phyloP scores from a whole-genome alignment of 2,888 invertebrate species.

The Cylindroiulus punctatus region DNA sequence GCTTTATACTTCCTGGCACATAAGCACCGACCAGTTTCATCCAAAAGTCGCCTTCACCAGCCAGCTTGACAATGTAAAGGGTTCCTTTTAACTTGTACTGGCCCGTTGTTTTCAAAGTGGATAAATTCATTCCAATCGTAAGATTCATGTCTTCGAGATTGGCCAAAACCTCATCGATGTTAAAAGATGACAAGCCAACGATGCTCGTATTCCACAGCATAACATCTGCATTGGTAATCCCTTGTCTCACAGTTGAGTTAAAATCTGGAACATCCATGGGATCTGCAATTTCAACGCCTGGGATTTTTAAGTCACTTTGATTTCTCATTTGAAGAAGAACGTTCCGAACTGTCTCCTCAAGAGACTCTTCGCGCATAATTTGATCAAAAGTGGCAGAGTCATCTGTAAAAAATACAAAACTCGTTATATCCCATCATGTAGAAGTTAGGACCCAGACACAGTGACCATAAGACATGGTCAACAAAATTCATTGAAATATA shows the following conservation, averaged over 20 bases:
- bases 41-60: conserved; percentile 78
- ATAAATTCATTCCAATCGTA: conserved; percentile 58
- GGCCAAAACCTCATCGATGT: conserved; percentile 76
- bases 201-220: conserved; percentile 77
- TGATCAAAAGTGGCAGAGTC: conserved; percentile 1
- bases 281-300: conserved; percentile 81
- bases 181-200: conserved; percentile 81
- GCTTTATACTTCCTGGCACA: conserved; percentile 75
- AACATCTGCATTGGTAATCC: conserved; percentile 76
- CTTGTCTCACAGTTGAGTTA: conserved; percentile 69
- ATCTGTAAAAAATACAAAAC: not conserved
- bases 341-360: not conserved
- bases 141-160: conserved; percentile 82
- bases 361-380: not conserved
- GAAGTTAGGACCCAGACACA: too few relatives aligned
- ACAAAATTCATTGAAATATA: too few relatives aligned
- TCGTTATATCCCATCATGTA: too few relatives aligned
- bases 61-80: conserved; percentile 76
- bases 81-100: conserved; percentile 72
- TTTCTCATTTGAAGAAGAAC: conserved; percentile 54
- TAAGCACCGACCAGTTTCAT: conserved; percentile 78
- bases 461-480: too few relatives aligned
- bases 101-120: conserved; percentile 68
- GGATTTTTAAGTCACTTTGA: conserved; percentile 71
- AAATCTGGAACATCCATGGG: conserved; percentile 82